Conservation (phyloP, 2,113 vertebrate genomes). For the Limnothrissa miodon region DNA sequence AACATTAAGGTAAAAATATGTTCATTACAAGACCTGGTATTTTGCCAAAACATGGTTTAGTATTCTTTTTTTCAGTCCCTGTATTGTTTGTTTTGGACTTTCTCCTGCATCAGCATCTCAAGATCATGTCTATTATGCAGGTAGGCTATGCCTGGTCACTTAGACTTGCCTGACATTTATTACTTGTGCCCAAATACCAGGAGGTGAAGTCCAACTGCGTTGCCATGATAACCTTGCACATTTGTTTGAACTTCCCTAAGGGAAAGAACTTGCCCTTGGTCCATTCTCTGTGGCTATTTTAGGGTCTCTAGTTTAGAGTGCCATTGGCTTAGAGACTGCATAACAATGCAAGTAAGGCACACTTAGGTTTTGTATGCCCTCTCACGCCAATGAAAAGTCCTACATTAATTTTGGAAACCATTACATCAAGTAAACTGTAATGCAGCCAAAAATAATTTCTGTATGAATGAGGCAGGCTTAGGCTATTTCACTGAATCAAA, state of each 20-base stretch:
- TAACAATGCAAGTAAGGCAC: not conserved
- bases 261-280: slow-evolving; percentile 33
- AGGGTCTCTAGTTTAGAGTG: slow-evolving; percentile 22
- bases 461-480: not conserved
- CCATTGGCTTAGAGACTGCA: slow-evolving; percentile 17
- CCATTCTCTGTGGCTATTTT: slow-evolving; percentile 27
- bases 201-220: slow-evolving; percentile 12
- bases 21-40: not conserved
- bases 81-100: not conserved
- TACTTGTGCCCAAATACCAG: not conserved
- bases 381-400: not conserved
- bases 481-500: not conserved
- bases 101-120: not conserved
- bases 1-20: not conserved
- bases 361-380: not conserved
- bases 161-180: slow-evolving; percentile 5
- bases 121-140: not conserved
- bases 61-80: not conserved
- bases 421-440: not conserved
- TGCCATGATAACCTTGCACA: slow-evolving; percentile 7
- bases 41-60: not conserved
- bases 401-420: not conserved
- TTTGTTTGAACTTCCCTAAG: slow-evolving; percentile 30
- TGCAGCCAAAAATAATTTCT: not conserved
- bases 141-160: not conserved